A percentile compares a stretch with the other conserved stretches of the same genome.
Conservation (phyloP, 1,140 invertebrate species). For the Grapholita molesta region DNA sequence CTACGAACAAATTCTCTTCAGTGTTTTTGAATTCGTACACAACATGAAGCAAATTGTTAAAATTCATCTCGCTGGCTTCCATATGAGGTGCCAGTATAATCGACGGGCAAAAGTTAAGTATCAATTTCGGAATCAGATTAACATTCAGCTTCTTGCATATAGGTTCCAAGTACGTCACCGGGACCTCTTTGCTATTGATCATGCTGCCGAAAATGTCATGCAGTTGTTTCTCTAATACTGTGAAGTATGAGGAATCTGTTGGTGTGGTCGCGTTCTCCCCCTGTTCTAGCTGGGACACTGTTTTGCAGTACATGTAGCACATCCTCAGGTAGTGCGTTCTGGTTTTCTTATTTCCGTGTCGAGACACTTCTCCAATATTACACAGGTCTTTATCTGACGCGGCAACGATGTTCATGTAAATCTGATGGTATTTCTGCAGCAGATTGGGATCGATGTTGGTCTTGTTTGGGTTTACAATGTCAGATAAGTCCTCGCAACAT, state of each 20-base stretch:
- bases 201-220: constrained; percentile 73
- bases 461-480: constrained; percentile 47
- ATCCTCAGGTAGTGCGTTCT: constrained; percentile 66
- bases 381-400: constrained; percentile 70
- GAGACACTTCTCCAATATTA: constrained; percentile 58
- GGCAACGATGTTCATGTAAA: constrained; percentile 70
- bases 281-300: constrained; percentile 61
- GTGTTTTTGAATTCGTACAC: constrained; percentile 68
- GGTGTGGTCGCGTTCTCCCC: constrained; percentile 37
- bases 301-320: constrained; percentile 72
- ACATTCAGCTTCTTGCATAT: constrained; percentile 74
- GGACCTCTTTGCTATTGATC: constrained; percentile 68
- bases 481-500: constrained; percentile 55
- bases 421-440: constrained; percentile 68
- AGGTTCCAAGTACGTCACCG: constrained; percentile 64
- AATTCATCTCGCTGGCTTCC: constrained; percentile 57
- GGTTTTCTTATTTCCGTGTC: constrained; percentile 54
- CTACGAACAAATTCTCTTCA: constrained; percentile 63
- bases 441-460: constrained; percentile 49
- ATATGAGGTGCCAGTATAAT: constrained; percentile 55
- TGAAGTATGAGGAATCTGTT: constrained; percentile 52
- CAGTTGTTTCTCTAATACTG: constrained; percentile 59
- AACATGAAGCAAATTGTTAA: constrained; percentile 61
- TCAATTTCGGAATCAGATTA: constrained; percentile 71
- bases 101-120: constrained; percentile 72